Percentiles rank a stretch among this genome's conserved stretches.
These are phyloP conservation scores for Glaucomys volans DNA, from an alignment of 2,113 vertebrate genomes.

Conservation along the genomic window DNA sequence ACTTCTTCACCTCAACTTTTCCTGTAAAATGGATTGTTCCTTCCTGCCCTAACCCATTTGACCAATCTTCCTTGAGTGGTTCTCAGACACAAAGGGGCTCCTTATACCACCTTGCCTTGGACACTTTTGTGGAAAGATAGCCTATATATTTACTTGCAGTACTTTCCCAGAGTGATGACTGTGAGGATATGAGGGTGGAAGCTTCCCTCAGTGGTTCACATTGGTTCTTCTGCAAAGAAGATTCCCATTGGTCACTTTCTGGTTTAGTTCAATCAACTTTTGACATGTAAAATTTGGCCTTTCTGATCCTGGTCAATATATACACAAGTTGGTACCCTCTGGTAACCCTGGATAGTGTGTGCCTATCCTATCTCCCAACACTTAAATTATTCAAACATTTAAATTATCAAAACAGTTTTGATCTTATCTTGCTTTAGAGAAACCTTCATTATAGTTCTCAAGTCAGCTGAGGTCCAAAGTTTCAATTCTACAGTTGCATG, in stretches of 20 bases:
- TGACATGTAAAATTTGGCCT: neutral
- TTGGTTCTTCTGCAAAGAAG: neutral
- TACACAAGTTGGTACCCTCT: neutral
- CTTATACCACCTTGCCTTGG: neutral
- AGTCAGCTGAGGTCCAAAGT: neutral
- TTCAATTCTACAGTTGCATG: neutral
- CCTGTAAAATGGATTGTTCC: neutral
- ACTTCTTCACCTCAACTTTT: rapidly evolving
- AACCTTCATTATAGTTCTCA: neutral
- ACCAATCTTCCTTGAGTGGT: neutral
- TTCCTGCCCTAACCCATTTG: rapidly evolving
- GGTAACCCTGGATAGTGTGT: neutral
- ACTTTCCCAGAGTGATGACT: neutral
- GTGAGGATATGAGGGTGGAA: neutral
- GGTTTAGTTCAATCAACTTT: neutral
- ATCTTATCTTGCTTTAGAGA: neutral
- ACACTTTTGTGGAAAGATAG: neutral
- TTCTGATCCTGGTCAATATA: neutral
- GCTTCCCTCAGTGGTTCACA: neutral
- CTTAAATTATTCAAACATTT: neutral
- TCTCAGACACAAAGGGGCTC: neutral
- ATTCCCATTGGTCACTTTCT: neutral
- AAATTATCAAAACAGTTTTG: neutral
- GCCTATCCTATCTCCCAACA: too few relatives aligned
- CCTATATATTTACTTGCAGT: neutral